phyloP scores from a whole-genome alignment of 2,797 vertebrate genomes.

The Ataeniobius toweri region DNA sequence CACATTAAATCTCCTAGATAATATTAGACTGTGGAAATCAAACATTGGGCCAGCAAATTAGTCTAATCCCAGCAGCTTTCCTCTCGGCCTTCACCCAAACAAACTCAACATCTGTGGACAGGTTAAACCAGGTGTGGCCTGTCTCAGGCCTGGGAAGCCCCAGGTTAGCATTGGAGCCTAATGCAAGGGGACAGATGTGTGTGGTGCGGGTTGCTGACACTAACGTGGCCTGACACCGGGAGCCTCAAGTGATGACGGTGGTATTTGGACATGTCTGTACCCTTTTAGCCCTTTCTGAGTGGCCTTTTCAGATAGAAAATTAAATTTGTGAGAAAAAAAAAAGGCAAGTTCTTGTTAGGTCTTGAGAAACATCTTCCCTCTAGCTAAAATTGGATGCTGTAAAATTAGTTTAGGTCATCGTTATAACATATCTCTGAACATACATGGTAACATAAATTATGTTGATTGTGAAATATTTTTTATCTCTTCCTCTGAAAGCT shows the following conservation, averaged over 20 bases:
- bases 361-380: slow-evolving; percentile 36
- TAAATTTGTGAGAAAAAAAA: slow-evolving; percentile 49
- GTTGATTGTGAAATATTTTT: background rate
- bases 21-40: slow-evolving; percentile 45
- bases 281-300: slow-evolving; percentile 57
- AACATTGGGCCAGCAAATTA: slow-evolving; percentile 51
- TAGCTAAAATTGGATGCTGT: slow-evolving; percentile 29
- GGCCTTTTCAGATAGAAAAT: slow-evolving; percentile 51
- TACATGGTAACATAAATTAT: slow-evolving; percentile 23
- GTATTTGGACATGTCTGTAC: slow-evolving; percentile 70
- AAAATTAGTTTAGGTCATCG: slow-evolving; percentile 32
- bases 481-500: background rate
- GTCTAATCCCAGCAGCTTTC: slow-evolving; percentile 37
- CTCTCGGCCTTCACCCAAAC: slow-evolving; percentile 42
- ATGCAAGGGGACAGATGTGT: slow-evolving; percentile 70
- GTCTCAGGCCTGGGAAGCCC: slow-evolving; percentile 45
- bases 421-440: slow-evolving; percentile 19
- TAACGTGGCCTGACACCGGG: slow-evolving; percentile 69
- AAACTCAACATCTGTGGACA: slow-evolving; percentile 65
- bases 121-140: slow-evolving; percentile 70
- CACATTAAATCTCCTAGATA: slow-evolving; percentile 1
- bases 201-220: slow-evolving; percentile 49
- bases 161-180: slow-evolving; percentile 59
- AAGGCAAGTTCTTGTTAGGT: slow-evolving; percentile 33
- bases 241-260: slow-evolving; percentile 58